These are phyloP conservation scores for Henricia sp. DNA, from an alignment of 53 echinoderm and acorn worm genomes.

Conservation along the genomic window DNA sequence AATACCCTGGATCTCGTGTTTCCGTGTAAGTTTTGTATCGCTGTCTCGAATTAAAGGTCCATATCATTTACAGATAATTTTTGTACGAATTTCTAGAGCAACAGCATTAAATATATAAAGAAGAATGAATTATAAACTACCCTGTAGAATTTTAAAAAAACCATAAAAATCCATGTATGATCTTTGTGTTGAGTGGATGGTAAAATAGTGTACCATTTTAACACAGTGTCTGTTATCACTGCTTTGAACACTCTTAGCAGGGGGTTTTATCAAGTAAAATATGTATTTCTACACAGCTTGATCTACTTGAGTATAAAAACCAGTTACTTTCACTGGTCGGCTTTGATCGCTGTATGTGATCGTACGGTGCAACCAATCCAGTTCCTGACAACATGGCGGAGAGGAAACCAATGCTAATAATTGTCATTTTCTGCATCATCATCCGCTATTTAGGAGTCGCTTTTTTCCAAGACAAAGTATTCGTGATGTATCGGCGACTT, in stretches of 20 bases:
- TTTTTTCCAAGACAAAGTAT: conserved; percentile 16
- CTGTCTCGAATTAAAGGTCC: neutral
- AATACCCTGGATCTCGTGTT: no score
- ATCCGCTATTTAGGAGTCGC: neutral
- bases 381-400: neutral
- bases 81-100: neutral
- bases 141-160: no score
- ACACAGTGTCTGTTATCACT: neutral
- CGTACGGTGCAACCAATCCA: neutral
- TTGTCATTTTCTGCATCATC: neutral
- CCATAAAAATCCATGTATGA: neutral
- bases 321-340: neutral
- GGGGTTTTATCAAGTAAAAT: neutral
- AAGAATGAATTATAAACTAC: neutral
- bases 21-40: no score
- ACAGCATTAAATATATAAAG: neutral
- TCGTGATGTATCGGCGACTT: neutral
- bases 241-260: neutral
- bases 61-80: neutral
- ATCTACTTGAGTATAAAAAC: neutral
- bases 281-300: neutral
- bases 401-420: neutral
- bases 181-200: neutral
- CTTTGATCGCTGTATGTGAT: neutral
- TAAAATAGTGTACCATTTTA: neutral